Conservation (phyloP, 2,113 vertebrate species). For the Calonectris borealis region DNA sequence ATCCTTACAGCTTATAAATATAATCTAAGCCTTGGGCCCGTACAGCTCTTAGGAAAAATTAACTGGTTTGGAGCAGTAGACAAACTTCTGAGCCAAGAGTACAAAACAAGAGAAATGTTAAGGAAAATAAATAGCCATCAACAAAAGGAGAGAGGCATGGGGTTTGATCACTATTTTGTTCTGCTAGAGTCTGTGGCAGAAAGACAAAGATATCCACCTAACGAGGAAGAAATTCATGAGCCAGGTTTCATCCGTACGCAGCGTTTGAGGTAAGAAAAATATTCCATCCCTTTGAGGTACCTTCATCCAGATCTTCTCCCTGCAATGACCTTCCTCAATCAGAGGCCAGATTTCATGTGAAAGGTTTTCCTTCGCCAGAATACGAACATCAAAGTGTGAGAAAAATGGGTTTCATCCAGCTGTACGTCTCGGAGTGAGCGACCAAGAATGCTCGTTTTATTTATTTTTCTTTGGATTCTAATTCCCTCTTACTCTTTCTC, state of each 20-base stretch:
- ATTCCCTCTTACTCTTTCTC: neutral
- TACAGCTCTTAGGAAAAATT: neutral
- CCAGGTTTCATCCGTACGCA: neutral
- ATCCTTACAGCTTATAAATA: conserved; percentile 44
- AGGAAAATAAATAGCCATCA: conserved; percentile 39
- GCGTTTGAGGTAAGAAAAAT: neutral
- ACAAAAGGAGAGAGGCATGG: neutral
- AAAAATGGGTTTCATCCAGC: conserved; percentile 6
- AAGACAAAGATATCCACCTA: neutral
- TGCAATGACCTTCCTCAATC: neutral
- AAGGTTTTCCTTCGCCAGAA: neutral
- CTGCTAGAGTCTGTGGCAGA: neutral
- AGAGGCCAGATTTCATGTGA: neutral
- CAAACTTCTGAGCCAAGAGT: conserved; percentile 19
- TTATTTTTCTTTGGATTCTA: conserved; percentile 51
- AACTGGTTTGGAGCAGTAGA: conserved; percentile 46
- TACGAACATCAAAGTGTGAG: conserved; percentile 13
- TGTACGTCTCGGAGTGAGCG: neutral
- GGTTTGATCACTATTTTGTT: neutral
- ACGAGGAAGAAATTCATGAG: neutral
- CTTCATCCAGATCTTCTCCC: neutral
- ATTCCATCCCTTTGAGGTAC: neutral
- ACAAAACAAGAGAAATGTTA: conserved; percentile 6
- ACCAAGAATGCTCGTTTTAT: neutral
- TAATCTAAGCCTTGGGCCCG: neutral